Percentiles rank a stretch among this genome's conserved stretches.
These are phyloP conservation scores for Montipora capitata DNA, from an alignment of 92 coral and sea anemone species.

Conservation along the genomic window DNA sequence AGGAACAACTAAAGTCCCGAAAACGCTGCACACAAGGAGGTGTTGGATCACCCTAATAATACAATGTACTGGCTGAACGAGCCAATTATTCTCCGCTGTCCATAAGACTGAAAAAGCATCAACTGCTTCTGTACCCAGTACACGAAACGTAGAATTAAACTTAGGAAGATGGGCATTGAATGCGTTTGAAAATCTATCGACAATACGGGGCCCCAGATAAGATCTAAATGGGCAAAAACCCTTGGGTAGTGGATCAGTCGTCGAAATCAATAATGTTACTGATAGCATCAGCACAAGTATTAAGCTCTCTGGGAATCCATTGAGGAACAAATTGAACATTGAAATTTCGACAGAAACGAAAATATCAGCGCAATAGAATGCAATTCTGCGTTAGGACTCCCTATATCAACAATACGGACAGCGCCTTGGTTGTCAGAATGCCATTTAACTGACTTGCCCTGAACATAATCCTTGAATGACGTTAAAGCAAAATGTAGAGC, in stretches of 20 bases:
- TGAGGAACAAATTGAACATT: constrained; percentile 8
- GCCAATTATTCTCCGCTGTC: constrained; percentile 64
- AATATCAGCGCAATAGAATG: constrained; percentile 23
- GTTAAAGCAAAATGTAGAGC: constrained; percentile 45
- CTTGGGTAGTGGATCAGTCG: constrained; percentile 2
- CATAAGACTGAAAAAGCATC: constrained; percentile 37
- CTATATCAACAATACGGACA: constrained; percentile 41
- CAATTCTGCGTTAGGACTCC: constrained; percentile 17
- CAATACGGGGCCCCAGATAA: constrained; percentile 17
- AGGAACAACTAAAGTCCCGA: constrained; percentile 56
- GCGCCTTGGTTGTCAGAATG: constrained; percentile 59
- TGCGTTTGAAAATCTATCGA: constrained; percentile 45
- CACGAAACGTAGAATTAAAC: constrained; percentile 37
- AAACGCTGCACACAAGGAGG: constrained; percentile 16
- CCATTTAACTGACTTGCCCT: constrained; percentile 38
- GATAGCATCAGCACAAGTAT: background rate
- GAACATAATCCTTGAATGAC: constrained; percentile 12
- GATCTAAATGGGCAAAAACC: constrained; percentile 2
- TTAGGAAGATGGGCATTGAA: constrained; percentile 30
- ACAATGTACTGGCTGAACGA: constrained; percentile 41
- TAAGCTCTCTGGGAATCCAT: constrained; percentile 41
- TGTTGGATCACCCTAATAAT: constrained; percentile 32
- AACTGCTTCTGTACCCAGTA: background rate
- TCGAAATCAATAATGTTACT: constrained; percentile 7
- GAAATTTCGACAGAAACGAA: constrained; percentile 15